Evolutionary conservation across 2,797 vertebrate species (phyloP).

Genomic region (Sebastes reedi): DNA sequence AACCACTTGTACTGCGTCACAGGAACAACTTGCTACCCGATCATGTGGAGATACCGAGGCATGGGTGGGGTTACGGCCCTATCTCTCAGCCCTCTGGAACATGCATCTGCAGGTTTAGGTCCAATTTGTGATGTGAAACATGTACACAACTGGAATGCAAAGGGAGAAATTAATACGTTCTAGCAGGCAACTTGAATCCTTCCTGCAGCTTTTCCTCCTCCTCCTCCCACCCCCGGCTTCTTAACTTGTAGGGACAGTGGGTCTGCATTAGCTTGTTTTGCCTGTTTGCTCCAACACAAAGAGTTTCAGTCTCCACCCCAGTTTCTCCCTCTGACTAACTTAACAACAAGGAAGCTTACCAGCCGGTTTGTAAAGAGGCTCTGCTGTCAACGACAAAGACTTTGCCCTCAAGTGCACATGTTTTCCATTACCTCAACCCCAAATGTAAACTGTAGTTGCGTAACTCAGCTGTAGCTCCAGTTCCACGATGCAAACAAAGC

Average conservation of each 20-base stretch:
- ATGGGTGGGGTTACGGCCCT: constrained; percentile 23
- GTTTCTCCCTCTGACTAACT: constrained; percentile 22
- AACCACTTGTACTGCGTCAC: neutral
- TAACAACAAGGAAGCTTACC: constrained; percentile 5
- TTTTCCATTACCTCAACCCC: constrained; percentile 18
- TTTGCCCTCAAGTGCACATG: neutral
- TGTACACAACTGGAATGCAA: neutral
- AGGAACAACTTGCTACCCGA: constrained; percentile 40
- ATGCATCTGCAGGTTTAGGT: constrained; percentile 7
- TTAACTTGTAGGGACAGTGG: neutral
- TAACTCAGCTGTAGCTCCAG: constrained; percentile 27
- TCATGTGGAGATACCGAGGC: constrained; percentile 11
- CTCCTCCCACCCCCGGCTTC: neutral
- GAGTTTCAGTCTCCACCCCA: constrained; percentile 61
- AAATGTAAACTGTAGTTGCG: constrained; percentile 33
- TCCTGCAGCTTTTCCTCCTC: neutral
- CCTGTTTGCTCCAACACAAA: constrained; percentile 41
- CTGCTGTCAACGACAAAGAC: neutral
- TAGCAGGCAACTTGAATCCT: neutral
- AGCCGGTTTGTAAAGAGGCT: neutral
- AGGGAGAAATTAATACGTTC: neutral
- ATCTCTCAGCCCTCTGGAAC: neutral
- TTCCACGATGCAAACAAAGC: constrained; percentile 37
- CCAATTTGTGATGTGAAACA: neutral
- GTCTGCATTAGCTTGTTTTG: constrained; percentile 58